phyloP scores from a whole-genome alignment of 2,888 invertebrate genomes.

The Leptarthrus brevirostris region DNA sequence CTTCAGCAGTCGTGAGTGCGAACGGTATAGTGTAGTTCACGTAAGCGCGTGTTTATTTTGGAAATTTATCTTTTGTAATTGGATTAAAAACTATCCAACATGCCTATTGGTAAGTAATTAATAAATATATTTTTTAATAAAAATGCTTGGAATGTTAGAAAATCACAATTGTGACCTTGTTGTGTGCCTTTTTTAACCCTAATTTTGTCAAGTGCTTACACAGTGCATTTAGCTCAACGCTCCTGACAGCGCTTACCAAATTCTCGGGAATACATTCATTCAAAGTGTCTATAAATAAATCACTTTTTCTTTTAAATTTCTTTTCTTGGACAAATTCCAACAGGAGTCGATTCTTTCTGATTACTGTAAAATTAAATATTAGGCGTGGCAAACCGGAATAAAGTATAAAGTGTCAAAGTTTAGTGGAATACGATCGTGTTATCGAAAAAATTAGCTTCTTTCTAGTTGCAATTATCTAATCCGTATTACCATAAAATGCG shows the following conservation, averaged over 20 bases:
- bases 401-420: too few relatives aligned
- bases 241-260: too few relatives aligned
- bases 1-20: constrained; percentile 22
- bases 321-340: constrained; percentile 32
- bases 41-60: background rate
- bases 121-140: background rate
- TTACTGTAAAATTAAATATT: background rate
- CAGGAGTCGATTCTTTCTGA: background rate
- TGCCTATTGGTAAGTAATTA: constrained; percentile 46
- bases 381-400: constrained; percentile 38
- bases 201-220: too few relatives aligned
- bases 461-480: background rate
- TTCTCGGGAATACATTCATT: background rate
- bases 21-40: constrained; percentile 6
- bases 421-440: too few relatives aligned
- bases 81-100: constrained; percentile 21
- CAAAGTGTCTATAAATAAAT: constrained; percentile 38
- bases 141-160: too few relatives aligned
- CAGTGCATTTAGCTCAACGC: too few relatives aligned
- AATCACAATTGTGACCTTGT: background rate
- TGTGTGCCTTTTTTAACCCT: too few relatives aligned
- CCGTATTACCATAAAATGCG: background rate
- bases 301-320: constrained; percentile 23
- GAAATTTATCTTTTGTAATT: constrained; percentile 13
- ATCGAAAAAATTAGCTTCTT: too few relatives aligned